phyloP scores from a whole-genome alignment of 2,113 vertebrate genomes.

The Terrapene triunguis region DNA sequence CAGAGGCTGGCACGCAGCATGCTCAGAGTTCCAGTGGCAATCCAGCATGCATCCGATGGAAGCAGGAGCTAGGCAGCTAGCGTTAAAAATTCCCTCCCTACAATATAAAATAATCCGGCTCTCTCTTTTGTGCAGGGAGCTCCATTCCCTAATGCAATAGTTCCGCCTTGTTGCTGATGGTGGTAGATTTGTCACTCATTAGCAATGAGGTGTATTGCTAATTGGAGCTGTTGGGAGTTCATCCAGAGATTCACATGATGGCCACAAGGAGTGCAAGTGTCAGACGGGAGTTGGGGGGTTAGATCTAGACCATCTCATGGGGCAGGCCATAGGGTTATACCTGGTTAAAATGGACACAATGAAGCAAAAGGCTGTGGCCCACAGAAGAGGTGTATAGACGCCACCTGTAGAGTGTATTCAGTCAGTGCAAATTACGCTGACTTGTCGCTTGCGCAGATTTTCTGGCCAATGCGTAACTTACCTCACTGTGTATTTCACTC shows the following conservation, averaged over 20 bases:
- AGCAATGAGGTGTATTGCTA: neutral
- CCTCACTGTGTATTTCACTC: neutral
- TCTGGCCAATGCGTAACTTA: neutral
- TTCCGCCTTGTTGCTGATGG: neutral
- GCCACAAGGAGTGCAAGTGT: neutral
- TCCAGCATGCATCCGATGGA: neutral
- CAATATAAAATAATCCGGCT: neutral
- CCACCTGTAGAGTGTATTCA: neutral
- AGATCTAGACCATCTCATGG: neutral
- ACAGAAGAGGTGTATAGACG: neutral
- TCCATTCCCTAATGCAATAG: neutral
- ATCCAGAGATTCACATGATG: neutral
- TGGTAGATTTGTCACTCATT: neutral
- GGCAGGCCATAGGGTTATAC: neutral
- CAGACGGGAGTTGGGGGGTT: neutral
- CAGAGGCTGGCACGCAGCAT: neutral
- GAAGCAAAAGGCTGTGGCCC: neutral
- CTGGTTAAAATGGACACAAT: neutral
- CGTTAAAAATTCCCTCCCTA: neutral
- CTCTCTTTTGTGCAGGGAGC: neutral
- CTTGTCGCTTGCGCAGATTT: neutral
- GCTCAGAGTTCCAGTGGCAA: neutral
- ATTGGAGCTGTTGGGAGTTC: neutral
- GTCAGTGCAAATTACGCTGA: neutral
- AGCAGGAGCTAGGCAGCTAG: neutral